Percentiles rank a stretch among this genome's conserved stretches.
These are phyloP conservation scores for Tiliacea citrago DNA, from an alignment of 2,888 invertebrate species.

Conservation along the genomic window DNA sequence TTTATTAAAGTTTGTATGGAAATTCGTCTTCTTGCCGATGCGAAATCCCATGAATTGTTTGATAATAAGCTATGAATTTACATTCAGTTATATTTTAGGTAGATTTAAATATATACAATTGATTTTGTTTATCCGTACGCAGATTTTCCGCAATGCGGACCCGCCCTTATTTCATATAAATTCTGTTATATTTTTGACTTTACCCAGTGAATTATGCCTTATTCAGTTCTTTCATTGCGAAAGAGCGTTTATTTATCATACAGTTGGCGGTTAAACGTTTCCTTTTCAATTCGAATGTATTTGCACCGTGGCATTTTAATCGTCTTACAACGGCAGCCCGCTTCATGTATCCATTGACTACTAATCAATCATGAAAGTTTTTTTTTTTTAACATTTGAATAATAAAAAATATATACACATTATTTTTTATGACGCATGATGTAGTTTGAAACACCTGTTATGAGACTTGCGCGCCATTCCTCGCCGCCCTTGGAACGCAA, in stretches of 20 bases:
- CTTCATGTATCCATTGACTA: no score
- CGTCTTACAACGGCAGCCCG: no score
- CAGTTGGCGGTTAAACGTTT: background rate
- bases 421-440: no score
- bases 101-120: background rate
- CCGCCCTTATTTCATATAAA: conserved; percentile 5
- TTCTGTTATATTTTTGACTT: background rate
- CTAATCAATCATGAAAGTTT: no score
- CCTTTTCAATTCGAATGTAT: background rate
- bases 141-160: conserved; percentile 15
- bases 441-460: no score
- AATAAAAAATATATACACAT: no score
- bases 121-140: background rate
- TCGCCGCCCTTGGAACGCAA: no score
- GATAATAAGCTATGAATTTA: background rate
- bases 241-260: background rate
- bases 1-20: background rate
- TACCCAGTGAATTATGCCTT: background rate
- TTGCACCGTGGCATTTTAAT: no score
- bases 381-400: no score
- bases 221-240: background rate
- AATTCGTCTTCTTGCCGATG: background rate
- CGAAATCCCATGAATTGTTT: background rate
- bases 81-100: background rate
- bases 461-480: no score